These are phyloP conservation scores for Arvicanthis niloticus DNA, from an alignment of 2,113 vertebrate genomes.

Conservation along the genomic window DNA sequence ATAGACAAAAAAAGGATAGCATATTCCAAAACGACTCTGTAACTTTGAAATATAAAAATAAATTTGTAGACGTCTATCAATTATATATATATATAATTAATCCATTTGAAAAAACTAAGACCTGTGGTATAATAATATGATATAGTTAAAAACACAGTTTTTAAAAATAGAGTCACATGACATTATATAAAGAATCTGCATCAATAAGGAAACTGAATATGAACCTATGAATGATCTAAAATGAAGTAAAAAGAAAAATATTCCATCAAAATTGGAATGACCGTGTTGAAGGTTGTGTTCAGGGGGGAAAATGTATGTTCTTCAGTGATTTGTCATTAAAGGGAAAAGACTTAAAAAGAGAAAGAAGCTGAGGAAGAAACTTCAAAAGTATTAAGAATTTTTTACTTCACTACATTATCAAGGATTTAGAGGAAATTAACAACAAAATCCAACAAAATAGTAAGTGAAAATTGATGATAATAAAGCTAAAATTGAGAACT, in stretches of 20 bases:
- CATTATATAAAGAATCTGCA: constrained; percentile 11
- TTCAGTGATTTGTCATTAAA: background rate
- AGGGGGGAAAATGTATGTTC: background rate
- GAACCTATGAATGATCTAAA: background rate
- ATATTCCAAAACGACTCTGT: background rate
- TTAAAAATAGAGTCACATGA: background rate
- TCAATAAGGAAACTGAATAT: constrained; percentile 22
- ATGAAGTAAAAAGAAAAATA: constrained; percentile 1
- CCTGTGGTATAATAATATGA: background rate
- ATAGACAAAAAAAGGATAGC: constrained; percentile 5
- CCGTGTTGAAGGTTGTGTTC: background rate
- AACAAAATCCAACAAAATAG: background rate
- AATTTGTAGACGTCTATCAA: background rate
- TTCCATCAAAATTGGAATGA: background rate
- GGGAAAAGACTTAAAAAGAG: background rate
- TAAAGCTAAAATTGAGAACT: background rate
- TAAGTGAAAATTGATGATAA: constrained; percentile 2
- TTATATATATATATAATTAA: background rate
- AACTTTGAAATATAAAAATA: constrained; percentile 39
- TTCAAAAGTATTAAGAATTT: background rate
- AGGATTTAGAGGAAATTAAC: background rate
- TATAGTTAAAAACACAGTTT: background rate
- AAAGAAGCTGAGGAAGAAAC: background rate
- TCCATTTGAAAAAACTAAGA: background rate
- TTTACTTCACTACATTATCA: background rate